Base-by-base conservation (phyloP, 2,113 vertebrate genomes). In the Neogobius melanostomus region DNA sequence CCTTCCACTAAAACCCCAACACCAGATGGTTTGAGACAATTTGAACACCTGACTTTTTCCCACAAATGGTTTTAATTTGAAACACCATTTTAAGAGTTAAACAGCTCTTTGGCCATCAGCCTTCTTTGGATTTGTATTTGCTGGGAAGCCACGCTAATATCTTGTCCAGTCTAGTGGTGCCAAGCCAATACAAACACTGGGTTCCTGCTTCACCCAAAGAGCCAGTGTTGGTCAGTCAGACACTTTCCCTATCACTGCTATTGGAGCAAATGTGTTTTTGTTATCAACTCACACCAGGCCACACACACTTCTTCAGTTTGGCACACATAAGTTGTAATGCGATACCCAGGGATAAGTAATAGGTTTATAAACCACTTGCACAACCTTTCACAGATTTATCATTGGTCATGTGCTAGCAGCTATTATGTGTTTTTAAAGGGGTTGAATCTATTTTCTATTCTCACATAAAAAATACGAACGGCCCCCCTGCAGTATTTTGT, bases 121-220 rank as follows among this genome's bases (percentile, higher is more conserved):
- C 17, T 61, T 50, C 64, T 49, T 72, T 75, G 69, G 78, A 74
- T 84, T 69, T 69, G 54, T 82, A 75, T 88, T 68, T 77, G 61
- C 66, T n/a, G 59, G 7, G 42, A 61, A 62, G 60, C 64, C 50
- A 6, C 2, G 8, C 53, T 76, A 68, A 74, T 48, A 74, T 76
- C 81, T 74, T 81, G 69, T 78, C 73, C 76, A 77, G 81, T 81
- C 53, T 67, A 73, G 72, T 71, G 80, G 50, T 71, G 43, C 66
- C 71, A 52, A 83, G 86, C 84, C 87, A 92, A 81, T 44, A 63
- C 83, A 89, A 91, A 87, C 82, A 87, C 54, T 66, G 62, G 64
- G 66, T 63, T 75, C 73, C 71, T 80, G 77, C 83, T 82, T 83
- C 81, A 76, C 78, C 74, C 57, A 81, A 70, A 43, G 42, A 64